phyloP scores from a whole-genome alignment of 2,888 invertebrate genomes.

The Ochropacha duplaris region DNA sequence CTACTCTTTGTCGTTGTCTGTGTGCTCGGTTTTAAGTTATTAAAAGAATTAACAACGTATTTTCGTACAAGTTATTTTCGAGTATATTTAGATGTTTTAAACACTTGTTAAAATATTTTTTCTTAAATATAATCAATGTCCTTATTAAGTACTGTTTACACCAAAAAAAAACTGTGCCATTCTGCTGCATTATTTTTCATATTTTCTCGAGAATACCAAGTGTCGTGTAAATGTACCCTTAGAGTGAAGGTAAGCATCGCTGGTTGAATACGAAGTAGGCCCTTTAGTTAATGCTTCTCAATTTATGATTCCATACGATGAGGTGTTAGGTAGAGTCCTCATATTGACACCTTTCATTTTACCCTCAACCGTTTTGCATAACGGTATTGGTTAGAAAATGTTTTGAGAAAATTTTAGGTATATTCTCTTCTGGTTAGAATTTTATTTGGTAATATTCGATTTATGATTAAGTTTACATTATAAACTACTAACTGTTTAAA shows the following conservation, averaged over 20 bases:
- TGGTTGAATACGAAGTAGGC: conserved; percentile 16
- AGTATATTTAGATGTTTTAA: too few species aligned
- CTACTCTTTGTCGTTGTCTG: too few species aligned
- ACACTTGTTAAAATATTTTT: too few species aligned
- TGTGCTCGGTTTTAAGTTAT: too few species aligned
- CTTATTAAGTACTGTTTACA: too few species aligned
- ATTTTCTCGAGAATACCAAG: too few species aligned
- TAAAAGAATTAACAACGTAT: too few species aligned
- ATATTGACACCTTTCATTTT: conserved; percentile 30
- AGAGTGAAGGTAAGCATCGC: conserved; percentile 5
- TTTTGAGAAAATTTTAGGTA: neutral
- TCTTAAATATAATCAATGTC: too few species aligned
- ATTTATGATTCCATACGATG: conserved; percentile 23
- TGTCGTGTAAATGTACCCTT: neutral
- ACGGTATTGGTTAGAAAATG: neutral
- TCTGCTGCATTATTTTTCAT: too few species aligned
- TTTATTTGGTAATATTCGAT: neutral
- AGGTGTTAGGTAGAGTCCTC: conserved; percentile 12
- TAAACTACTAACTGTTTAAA: too few species aligned
- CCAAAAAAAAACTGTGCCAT: too few species aligned
- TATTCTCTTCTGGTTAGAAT: neutral
- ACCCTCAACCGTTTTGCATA: neutral
- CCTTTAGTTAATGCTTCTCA: conserved; percentile 19
- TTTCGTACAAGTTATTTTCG: too few species aligned
- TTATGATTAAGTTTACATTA: neutral